Percentiles rank a stretch among this genome's conserved stretches.
phyloP scores from a whole-genome alignment of 2,797 vertebrate species.

The Pelodytes ibericus region DNA sequence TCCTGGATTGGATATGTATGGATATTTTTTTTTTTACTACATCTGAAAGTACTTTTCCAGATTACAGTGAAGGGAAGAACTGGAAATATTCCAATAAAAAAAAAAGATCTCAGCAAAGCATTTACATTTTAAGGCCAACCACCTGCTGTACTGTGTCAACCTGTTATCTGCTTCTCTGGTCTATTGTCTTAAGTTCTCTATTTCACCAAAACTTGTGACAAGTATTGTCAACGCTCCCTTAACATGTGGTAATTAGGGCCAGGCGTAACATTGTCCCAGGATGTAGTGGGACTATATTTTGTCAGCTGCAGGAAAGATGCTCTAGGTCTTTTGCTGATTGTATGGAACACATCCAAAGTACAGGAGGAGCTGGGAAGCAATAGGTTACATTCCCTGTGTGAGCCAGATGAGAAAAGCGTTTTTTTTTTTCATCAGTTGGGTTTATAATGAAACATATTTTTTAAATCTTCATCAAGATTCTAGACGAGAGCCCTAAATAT shows the following conservation, averaged over 20 bases:
- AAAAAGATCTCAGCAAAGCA: constrained; percentile 1
- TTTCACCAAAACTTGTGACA: constrained; percentile 29
- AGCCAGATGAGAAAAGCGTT: constrained; percentile 40
- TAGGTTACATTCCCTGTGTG: constrained; percentile 24
- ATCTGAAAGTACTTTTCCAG: constrained; percentile 19
- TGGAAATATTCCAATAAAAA: background rate
- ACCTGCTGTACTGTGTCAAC: constrained; percentile 10
- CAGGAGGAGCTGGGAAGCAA: constrained; percentile 31
- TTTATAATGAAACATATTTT: constrained; percentile 40
- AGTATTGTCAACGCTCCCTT: constrained; percentile 6
- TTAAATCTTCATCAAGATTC: constrained; percentile 29
- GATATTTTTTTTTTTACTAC: background rate
- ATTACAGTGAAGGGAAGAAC: background rate
- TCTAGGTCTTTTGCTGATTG: constrained; percentile 30
- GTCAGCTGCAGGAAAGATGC: constrained; percentile 49
- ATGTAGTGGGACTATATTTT: constrained; percentile 35
- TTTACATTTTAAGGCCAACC: constrained; percentile 19
- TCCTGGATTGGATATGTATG: constrained; percentile 9
- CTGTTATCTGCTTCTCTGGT: constrained; percentile 18
- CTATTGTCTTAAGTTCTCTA: constrained; percentile 23
- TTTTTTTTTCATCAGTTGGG: constrained; percentile 25
- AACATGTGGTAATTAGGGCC: constrained; percentile 20
- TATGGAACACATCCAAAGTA: constrained; percentile 39
- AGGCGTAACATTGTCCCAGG: constrained; percentile 20
- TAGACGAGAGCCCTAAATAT: background rate